These are phyloP conservation scores for Hipparchia semele DNA, from an alignment of 2,888 invertebrate genomes.

Conservation along the genomic window DNA sequence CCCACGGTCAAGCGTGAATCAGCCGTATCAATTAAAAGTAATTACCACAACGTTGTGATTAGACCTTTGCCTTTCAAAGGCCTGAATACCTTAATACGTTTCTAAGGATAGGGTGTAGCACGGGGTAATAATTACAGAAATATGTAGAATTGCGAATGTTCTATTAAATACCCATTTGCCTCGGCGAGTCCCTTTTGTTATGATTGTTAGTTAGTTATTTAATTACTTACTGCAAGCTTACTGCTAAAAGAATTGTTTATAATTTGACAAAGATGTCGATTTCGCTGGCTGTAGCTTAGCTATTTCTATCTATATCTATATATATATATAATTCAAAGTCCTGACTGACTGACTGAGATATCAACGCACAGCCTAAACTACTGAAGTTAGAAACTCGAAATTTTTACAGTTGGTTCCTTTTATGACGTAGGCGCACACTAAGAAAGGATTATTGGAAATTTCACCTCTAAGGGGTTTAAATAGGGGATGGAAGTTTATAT, in stretches of 20 bases:
- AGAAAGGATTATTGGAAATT: too few species aligned
- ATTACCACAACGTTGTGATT: conserved; percentile 10
- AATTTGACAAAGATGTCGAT: too few species aligned
- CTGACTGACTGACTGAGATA: too few species aligned
- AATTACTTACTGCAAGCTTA: not conserved
- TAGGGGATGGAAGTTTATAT: too few species aligned
- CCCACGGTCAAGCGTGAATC: conserved; percentile 16
- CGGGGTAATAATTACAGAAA: conserved; percentile 21
- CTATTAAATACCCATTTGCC: conserved; percentile 5
- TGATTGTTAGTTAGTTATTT: not conserved
- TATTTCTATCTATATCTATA: too few species aligned
- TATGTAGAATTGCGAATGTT: not conserved
- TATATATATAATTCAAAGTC: too few species aligned
- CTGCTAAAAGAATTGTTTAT: not conserved
- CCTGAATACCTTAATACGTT: conserved; percentile 19
- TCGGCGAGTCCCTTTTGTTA: conserved; percentile 1
- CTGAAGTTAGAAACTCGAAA: too few species aligned
- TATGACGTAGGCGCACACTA: too few species aligned
- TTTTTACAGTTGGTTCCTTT: too few species aligned
- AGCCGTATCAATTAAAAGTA: conserved; percentile 19
- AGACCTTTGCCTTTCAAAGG: conserved; percentile 5
- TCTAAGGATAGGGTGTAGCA: conserved; percentile 19
- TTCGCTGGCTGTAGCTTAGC: too few species aligned
- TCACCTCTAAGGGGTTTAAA: too few species aligned
- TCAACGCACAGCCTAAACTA: too few species aligned